These are phyloP conservation scores for Lagodon rhomboides DNA, from an alignment of 2,797 vertebrate genomes.

Conservation along the genomic window DNA sequence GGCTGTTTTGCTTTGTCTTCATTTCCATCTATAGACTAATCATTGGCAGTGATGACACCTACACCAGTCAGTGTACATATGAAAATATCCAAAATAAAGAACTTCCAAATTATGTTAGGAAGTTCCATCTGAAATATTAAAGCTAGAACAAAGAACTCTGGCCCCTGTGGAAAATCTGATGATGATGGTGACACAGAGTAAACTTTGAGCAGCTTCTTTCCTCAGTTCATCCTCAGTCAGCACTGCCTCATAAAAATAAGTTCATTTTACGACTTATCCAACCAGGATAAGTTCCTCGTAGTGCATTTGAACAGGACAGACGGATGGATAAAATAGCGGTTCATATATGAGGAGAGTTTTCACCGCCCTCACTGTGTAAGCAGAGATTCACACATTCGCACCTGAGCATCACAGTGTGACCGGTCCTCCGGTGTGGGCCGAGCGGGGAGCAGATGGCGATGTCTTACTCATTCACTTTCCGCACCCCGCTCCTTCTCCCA, in stretches of 20 bases:
- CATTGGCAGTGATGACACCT: no score
- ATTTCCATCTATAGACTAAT: no score
- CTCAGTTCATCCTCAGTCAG: no score
- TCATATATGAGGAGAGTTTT: not conserved
- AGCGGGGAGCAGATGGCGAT: conserved; percentile 30
- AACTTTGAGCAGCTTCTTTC: not conserved
- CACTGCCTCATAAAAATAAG: no score
- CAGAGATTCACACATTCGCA: conserved; percentile 22
- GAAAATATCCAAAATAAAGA: not conserved
- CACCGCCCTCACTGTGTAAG: conserved; percentile 13
- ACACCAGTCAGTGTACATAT: not conserved
- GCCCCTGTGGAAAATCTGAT: no score
- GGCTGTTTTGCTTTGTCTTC: not conserved
- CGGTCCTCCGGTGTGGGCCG: conserved; percentile 1
- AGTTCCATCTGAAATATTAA: not conserved
- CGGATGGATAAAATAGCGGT: not conserved
- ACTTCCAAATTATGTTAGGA: not conserved
- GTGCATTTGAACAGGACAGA: not conserved
- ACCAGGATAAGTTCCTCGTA: no score
- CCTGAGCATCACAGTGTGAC: conserved; percentile 27
- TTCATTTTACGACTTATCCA: no score
- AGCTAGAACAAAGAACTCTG: no score
- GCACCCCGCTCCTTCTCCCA: not conserved
- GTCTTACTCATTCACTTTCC: conserved; percentile 24
- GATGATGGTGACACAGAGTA: no score